Evolutionary conservation across 1,140 invertebrate genomes (phyloP).

Genomic region (Drosophila athabasca): DNA sequence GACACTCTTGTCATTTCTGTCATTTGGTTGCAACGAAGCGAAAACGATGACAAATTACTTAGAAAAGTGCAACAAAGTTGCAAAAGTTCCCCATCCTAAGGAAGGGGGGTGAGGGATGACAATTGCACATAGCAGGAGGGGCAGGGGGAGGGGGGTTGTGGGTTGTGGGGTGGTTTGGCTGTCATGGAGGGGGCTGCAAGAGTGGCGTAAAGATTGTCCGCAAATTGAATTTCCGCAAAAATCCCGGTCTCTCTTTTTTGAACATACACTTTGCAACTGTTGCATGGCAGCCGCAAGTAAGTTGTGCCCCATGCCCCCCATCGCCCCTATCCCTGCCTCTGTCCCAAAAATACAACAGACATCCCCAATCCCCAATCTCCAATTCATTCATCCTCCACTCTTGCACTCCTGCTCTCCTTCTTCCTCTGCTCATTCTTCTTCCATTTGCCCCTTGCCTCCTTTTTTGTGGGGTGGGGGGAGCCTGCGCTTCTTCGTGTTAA

Average conservation of each 20-base stretch:
- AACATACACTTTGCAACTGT: conserved; percentile 48
- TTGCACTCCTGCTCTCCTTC: not conserved
- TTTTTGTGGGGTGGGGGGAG: conserved; percentile 1
- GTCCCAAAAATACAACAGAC: not conserved
- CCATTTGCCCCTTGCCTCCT: conserved; percentile 23
- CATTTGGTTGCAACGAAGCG: conserved; percentile 47
- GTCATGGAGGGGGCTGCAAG: not conserved
- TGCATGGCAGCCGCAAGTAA: conserved; percentile 36
- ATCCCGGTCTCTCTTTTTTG: conserved; percentile 23
- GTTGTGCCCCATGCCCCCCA: not conserved
- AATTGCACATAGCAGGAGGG: conserved; percentile 12
- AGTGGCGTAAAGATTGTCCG: conserved; percentile 39
- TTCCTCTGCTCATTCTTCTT: not conserved
- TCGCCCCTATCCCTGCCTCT: not conserved
- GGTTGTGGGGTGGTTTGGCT: too few relatives aligned
- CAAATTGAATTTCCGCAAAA: conserved; percentile 74
- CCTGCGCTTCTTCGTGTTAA: conserved; percentile 64
- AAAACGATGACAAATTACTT: conserved; percentile 76
- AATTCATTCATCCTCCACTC: not conserved
- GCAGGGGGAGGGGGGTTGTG: too few relatives aligned
- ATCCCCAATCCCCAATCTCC: not conserved
- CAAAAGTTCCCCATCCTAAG: conserved; percentile 1
- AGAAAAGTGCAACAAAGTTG: conserved; percentile 77
- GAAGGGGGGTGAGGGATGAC: not conserved
- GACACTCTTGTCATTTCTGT: conserved; percentile 40